These are phyloP conservation scores for Cepaea nemoralis DNA, from an alignment of 1,140 invertebrate genomes.

Conservation along the genomic window DNA sequence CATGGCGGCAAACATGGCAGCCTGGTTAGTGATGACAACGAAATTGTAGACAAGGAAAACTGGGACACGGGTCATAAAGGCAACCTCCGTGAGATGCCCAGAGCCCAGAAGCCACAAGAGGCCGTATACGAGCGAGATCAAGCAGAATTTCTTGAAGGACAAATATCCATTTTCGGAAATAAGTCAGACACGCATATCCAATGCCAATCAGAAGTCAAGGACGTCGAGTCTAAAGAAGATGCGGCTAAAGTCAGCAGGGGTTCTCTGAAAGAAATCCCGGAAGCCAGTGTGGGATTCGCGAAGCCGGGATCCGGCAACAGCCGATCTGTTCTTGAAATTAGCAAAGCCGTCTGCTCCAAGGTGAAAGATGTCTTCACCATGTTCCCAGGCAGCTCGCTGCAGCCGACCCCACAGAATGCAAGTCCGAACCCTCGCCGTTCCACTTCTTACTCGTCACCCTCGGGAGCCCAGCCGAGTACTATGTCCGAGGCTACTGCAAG, in stretches of 20 bases:
- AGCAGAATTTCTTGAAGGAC: not conserved
- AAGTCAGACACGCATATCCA: not conserved
- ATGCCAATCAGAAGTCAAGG: not conserved
- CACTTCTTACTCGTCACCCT: not conserved
- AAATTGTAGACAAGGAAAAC: conserved; percentile 43
- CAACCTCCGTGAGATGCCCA: not conserved
- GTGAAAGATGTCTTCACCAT: conserved; percentile 25
- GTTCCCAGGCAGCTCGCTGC: not conserved
- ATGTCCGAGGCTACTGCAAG: not conserved
- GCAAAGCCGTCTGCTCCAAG: conserved; percentile 36
- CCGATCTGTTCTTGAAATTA: conserved; percentile 12
- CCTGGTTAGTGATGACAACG: conserved; percentile 42
- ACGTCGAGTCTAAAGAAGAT: not conserved
- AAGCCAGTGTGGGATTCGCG: not conserved
- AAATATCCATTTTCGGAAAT: not conserved
- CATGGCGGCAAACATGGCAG: not conserved
- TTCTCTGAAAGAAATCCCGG: not conserved
- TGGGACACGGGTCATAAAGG: conserved; percentile 24
- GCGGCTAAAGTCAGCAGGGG: not conserved
- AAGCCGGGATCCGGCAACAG: not conserved
- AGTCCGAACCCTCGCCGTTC: not conserved
- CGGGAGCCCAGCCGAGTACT: not conserved
- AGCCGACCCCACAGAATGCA: not conserved
- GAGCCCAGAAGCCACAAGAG: not conserved
- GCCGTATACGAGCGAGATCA: not conserved